Conservation (phyloP, 2,797 vertebrate species). For the Mus minutoides region DNA sequence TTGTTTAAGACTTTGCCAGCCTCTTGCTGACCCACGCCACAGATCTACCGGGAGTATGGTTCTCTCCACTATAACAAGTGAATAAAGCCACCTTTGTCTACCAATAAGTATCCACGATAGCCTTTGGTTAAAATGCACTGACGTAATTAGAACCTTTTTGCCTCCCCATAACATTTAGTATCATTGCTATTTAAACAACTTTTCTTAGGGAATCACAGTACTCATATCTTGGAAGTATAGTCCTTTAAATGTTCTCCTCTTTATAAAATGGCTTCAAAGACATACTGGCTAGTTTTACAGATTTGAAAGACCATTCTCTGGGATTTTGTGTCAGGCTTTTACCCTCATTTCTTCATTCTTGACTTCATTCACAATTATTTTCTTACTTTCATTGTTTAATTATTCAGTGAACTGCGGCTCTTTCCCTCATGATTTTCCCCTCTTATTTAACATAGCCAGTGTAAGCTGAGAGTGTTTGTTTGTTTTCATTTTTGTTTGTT, state of each 20-base stretch:
- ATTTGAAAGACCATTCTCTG: not conserved
- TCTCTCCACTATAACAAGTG: not conserved
- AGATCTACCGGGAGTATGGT: not conserved
- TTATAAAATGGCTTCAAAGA: not conserved
- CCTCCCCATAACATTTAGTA: not conserved
- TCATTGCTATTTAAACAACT: not conserved
- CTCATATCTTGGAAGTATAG: not conserved
- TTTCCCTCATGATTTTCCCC: not conserved
- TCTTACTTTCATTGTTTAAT: slow-evolving; percentile 9
- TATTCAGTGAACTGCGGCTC: not conserved
- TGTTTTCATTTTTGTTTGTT: no score
- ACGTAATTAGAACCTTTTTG: not conserved
- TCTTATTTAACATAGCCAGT: not conserved
- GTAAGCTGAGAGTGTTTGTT: not conserved
- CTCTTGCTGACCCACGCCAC: not conserved
- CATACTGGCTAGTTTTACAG: not conserved
- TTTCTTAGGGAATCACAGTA: not conserved
- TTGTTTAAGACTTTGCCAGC: not conserved
- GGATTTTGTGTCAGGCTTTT: not conserved
- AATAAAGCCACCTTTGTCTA: not conserved
- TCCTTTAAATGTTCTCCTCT: not conserved
- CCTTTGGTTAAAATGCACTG: not conserved
- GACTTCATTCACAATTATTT: not conserved
- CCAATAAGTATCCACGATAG: not conserved
- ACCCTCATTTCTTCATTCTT: not conserved